These are phyloP conservation scores for Pimephales promelas DNA, from an alignment of 2,113 vertebrate species.

Conservation along the genomic window DNA sequence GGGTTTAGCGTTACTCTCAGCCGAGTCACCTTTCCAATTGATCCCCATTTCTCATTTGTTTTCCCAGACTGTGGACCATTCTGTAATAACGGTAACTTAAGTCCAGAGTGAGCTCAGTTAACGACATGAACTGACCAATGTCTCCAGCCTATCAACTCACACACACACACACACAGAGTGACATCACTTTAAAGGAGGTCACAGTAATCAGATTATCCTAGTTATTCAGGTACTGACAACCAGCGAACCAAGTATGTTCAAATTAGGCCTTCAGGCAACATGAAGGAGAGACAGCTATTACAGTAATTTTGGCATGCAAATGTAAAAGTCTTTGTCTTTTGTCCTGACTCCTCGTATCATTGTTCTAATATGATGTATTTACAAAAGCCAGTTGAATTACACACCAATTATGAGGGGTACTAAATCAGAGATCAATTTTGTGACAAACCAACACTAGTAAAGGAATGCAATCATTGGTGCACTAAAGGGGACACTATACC, in stretches of 20 bases:
- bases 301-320: slow-evolving; percentile 10
- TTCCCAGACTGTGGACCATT: slow-evolving; percentile 46
- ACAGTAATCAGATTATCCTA: slow-evolving; percentile 72
- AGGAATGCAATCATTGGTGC: not conserved
- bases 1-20: slow-evolving; percentile 65
- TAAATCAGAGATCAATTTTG: not conserved
- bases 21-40: slow-evolving; percentile 61
- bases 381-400: not conserved
- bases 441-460: slow-evolving; percentile 6
- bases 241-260: slow-evolving; percentile 38
- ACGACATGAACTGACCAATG: slow-evolving; percentile 52
- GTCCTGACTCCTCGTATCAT: not conserved
- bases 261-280: slow-evolving; percentile 46
- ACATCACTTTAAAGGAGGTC: slow-evolving; percentile 69
- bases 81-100: slow-evolving; percentile 44
- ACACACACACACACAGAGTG: slow-evolving; percentile 63
- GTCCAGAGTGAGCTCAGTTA: slow-evolving; percentile 60
- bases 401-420: not conserved
- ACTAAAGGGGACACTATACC: not conserved
- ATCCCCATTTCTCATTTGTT: slow-evolving; percentile 47
- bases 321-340: slow-evolving; percentile 15
- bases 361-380: not conserved
- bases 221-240: slow-evolving; percentile 51
- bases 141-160: slow-evolving; percentile 63
- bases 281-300: not conserved